phyloP scores from a whole-genome alignment of 2,797 vertebrate genomes.

The Telmatherina bonti region DNA sequence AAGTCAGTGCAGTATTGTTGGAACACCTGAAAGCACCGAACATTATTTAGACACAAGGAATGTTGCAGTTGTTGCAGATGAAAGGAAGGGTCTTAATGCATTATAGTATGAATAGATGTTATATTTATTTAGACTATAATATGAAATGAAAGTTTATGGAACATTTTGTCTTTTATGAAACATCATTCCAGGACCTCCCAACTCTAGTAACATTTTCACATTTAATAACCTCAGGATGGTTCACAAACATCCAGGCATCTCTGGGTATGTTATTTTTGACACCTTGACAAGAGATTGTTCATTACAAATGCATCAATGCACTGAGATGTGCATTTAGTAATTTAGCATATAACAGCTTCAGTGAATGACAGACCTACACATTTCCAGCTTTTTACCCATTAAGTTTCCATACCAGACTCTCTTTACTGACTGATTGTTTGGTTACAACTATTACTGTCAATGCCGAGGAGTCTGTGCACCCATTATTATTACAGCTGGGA shows the following conservation, averaged over 20 bases:
- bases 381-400: conserved; percentile 52
- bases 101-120: too few species aligned
- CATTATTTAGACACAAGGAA: too few species aligned
- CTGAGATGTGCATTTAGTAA: conserved; percentile 26
- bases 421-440: conserved; percentile 18
- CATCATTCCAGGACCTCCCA: too few species aligned
- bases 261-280: conserved; percentile 5
- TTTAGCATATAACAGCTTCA: conserved; percentile 30
- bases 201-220: background rate
- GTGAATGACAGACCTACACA: conserved; percentile 24
- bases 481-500: conserved; percentile 34
- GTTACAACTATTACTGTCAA: conserved; percentile 29
- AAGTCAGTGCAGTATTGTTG: too few species aligned
- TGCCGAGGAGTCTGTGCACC: conserved; percentile 4
- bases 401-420: conserved; percentile 18
- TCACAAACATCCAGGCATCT: background rate
- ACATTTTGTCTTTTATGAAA: too few species aligned
- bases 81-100: too few species aligned
- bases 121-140: too few species aligned
- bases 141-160: too few species aligned
- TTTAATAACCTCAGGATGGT: background rate
- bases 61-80: too few species aligned
- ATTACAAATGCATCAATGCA: conserved; percentile 20
- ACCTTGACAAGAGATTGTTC: conserved; percentile 31
- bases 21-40: too few species aligned